Evolutionary conservation across 2,797 vertebrate species (phyloP).

Genomic region (Pelodytes ibericus): DNA sequence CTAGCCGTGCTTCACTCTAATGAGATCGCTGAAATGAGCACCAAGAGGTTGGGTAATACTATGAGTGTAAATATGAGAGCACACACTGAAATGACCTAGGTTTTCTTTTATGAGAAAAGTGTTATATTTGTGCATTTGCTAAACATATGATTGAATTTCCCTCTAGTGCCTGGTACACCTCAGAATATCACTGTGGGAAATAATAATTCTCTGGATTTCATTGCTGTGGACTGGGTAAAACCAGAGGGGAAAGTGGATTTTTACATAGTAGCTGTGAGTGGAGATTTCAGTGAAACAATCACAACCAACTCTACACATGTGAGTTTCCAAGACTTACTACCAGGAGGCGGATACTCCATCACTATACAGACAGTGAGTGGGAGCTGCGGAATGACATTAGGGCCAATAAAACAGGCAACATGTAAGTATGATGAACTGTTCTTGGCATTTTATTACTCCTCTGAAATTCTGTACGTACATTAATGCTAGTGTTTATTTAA

Average conservation of each 20-base stretch:
- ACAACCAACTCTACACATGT: not conserved
- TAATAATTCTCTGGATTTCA: not conserved
- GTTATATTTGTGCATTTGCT: too few species aligned
- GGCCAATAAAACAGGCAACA: not conserved
- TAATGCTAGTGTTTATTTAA: not conserved
- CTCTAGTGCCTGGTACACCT: not conserved
- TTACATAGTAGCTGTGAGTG: not conserved
- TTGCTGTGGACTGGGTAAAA: not conserved
- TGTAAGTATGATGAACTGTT: not conserved
- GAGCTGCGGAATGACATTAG: not conserved
- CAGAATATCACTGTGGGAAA: not conserved
- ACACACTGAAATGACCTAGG: too few species aligned
- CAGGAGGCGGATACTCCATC: conserved; percentile 2
- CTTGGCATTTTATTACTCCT: not conserved
- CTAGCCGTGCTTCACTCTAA: too few species aligned
- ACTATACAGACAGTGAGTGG: conserved; percentile 8
- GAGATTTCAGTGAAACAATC: not conserved
- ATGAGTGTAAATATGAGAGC: too few species aligned
- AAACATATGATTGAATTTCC: too few species aligned
- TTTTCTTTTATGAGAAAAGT: too few species aligned
- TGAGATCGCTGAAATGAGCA: too few species aligned
- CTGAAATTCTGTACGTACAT: not conserved
- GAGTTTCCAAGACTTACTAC: not conserved
- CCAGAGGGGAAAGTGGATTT: not conserved
- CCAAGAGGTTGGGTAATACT: too few species aligned